Evolutionary conservation across 2,113 vertebrate species (phyloP).

Genomic region (Gallinago undulata): DNA sequence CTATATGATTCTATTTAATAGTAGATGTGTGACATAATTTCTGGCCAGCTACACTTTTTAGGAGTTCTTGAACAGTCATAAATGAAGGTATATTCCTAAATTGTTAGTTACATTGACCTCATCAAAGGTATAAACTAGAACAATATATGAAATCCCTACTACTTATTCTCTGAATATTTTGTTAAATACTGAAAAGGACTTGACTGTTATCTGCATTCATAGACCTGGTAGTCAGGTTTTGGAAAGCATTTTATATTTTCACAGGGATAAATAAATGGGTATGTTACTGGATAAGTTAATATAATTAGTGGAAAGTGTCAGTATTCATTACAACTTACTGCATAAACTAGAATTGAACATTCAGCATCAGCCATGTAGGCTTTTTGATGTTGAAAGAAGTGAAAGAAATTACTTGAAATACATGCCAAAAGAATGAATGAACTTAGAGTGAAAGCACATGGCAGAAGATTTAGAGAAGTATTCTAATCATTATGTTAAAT

Average conservation of each 20-base stretch:
- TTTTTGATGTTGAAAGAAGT: not conserved
- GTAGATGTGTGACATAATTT: not conserved
- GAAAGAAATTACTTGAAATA: not conserved
- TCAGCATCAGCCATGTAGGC: not conserved
- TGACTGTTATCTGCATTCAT: not conserved
- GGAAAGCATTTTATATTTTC: not conserved
- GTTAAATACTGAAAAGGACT: not conserved
- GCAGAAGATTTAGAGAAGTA: not conserved
- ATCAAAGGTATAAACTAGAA: not conserved
- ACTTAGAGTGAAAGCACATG: not conserved
- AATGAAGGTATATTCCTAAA: not conserved
- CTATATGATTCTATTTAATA: not conserved
- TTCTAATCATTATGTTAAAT: not conserved
- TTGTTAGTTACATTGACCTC: not conserved
- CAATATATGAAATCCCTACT: not conserved
- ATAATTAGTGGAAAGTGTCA: not conserved
- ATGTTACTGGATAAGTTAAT: not conserved
- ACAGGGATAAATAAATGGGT: not conserved
- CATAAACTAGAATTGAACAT: not conserved
- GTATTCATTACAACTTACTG: not conserved
- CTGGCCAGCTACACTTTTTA: not conserved
- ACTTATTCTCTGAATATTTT: not conserved
- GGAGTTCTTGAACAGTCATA: not conserved
- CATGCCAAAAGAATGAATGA: not conserved
- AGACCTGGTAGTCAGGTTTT: not conserved